phyloP scores from a whole-genome alignment of 2,113 vertebrate genomes.

The Hypomesus transpacificus region DNA sequence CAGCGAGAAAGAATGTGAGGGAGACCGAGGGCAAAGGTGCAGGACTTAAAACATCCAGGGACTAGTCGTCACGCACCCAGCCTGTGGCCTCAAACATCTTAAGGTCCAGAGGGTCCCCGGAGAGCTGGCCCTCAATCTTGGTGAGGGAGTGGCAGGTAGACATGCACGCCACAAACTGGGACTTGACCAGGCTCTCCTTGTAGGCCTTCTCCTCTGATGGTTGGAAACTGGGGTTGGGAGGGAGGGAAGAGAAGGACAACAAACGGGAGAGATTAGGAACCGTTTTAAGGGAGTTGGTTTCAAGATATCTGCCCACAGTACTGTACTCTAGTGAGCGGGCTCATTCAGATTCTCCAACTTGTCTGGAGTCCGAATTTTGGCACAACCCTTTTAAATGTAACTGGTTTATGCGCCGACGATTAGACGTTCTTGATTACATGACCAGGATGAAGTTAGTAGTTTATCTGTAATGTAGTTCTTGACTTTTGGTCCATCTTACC shows the following conservation, averaged over 20 bases:
- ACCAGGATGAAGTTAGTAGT: neutral
- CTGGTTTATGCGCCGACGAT: too few relatives aligned
- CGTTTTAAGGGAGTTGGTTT: too few relatives aligned
- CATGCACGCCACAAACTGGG: conserved; percentile 95
- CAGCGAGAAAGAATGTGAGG: neutral
- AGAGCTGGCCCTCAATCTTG: conserved; percentile 93
- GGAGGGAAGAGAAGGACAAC: neutral
- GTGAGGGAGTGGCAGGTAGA: conserved; percentile 96
- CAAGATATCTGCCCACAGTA: too few relatives aligned
- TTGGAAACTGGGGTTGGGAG: neutral
- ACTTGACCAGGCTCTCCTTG: conserved; percentile 84
- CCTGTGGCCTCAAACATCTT: conserved; percentile 98
- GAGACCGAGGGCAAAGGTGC: neutral
- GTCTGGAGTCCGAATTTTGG: too few relatives aligned
- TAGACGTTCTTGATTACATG: neutral
- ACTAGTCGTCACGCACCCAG: conserved; percentile 83
- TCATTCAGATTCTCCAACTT: too few relatives aligned
- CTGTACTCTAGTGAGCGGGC: too few relatives aligned
- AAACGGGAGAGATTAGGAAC: too few relatives aligned
- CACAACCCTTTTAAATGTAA: too few relatives aligned
- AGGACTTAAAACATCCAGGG: neutral
- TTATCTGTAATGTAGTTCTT: neutral
- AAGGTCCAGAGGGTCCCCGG: conserved; percentile 93
- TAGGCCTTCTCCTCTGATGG: conserved; percentile 84
- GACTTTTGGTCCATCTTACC: conserved; percentile 66